phyloP scores from a whole-genome alignment of 2,113 vertebrate genomes.

The Chaenogobius annularis region DNA sequence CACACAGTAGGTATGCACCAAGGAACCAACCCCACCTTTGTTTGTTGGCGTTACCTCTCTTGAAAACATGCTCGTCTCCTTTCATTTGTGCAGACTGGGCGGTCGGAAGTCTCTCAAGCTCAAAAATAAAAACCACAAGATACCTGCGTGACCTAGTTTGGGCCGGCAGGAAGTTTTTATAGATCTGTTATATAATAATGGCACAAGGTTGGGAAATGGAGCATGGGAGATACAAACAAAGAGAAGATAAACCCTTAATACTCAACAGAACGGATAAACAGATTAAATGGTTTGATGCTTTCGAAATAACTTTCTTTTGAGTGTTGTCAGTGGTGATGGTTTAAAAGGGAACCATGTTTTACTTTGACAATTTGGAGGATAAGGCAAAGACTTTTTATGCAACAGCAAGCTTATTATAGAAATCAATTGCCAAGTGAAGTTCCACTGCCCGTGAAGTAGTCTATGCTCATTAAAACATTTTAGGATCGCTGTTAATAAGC shows the following conservation, averaged over 20 bases:
- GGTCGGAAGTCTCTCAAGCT: conserved; percentile 47
- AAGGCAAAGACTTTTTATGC: not conserved
- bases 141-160: conserved; percentile 63
- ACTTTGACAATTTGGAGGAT: no score
- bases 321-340: no score
- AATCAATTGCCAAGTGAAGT: no score
- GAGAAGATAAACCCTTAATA: not conserved
- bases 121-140: conserved; percentile 21
- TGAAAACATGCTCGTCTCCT: conserved; percentile 43
- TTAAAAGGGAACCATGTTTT: no score
- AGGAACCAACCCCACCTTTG: conserved; percentile 44
- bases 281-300: no score
- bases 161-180: conserved; percentile 32
- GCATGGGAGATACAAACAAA: conserved; percentile 1
- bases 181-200: conserved; percentile 46
- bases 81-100: conserved; percentile 43
- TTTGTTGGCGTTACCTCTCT: conserved; percentile 18
- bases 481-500: no score
- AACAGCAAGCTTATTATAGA: not conserved
- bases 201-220: conserved; percentile 5
- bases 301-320: no score
- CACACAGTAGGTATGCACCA: conserved; percentile 46
- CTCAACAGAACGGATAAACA: not conserved
- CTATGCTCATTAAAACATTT: no score
- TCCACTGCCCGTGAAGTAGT: no score